These are phyloP conservation scores for Campoplex nolae DNA, from an alignment of 2,888 invertebrate genomes.

Conservation along the genomic window DNA sequence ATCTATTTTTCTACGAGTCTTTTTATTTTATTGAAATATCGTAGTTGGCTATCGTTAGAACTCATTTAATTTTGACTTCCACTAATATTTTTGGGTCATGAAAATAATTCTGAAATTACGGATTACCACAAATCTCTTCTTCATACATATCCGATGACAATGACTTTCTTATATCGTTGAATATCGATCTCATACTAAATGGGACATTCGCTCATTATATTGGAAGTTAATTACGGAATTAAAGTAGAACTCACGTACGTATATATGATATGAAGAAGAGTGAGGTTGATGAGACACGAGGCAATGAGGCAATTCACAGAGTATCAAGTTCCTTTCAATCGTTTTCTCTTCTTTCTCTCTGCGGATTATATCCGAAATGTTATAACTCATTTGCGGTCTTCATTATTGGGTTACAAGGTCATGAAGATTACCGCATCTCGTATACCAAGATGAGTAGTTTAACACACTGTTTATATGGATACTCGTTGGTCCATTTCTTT, in stretches of 20 bases:
- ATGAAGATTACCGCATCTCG: constrained; percentile 20
- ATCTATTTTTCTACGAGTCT: no score
- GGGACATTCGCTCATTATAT: neutral
- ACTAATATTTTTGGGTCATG: neutral
- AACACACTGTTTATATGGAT: neutral
- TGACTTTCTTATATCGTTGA: neutral
- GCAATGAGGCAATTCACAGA: constrained; percentile 14
- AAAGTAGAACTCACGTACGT: neutral
- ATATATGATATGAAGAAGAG: neutral
- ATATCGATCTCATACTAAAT: neutral
- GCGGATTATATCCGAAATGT: constrained; percentile 12
- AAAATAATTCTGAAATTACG: neutral
- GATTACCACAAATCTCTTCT: neutral
- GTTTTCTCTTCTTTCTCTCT: neutral
- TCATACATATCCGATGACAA: neutral
- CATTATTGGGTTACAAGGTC: constrained; percentile 60
- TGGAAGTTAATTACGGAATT: neutral
- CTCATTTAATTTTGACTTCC: neutral
- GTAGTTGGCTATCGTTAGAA: neutral
- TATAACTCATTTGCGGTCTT: constrained; percentile 44
- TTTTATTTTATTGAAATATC: neutral
- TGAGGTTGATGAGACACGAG: neutral
- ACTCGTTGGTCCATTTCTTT: neutral
- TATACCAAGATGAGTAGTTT: neutral
- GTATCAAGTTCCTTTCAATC: constrained; percentile 27